Conservation (phyloP, 2,113 vertebrate species). For the human region GRCh38 chr2:130163501-130164000, state of each 20-base stretch:
- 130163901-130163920: neutral
- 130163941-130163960: neutral
- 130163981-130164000: neutral
- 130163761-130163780: neutral
- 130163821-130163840: neutral
- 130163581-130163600: neutral
- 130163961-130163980: neutral
- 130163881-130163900: neutral
- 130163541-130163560: neutral
- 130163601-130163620: neutral
- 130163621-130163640: neutral
- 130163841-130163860: neutral
- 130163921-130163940: neutral
- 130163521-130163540: neutral
- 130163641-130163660: neutral
- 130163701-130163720: neutral
- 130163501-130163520: neutral
- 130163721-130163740: neutral
- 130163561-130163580: neutral
- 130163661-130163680: rapidly evolving
- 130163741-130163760: neutral
- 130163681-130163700: neutral
- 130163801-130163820: neutral
- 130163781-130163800: neutral
- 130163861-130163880: neutral